Base-by-base conservation (phyloP, 2,888 invertebrate genomes). In the Orthosia gothica region DNA sequence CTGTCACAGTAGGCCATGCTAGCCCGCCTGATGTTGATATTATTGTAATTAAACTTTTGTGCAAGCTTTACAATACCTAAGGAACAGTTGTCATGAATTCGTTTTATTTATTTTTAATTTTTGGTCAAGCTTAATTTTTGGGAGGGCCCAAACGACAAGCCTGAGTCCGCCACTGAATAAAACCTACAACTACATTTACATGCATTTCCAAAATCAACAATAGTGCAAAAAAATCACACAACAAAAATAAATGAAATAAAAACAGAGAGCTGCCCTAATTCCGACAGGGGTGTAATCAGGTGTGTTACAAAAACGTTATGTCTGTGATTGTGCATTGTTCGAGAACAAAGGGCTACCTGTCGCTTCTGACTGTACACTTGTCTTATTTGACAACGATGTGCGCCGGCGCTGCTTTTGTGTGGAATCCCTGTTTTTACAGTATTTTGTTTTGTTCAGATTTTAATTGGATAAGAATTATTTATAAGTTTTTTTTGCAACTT, bases 301-400 rank as follows among this genome's bases (percentile, higher is more conserved):
- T 89, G 91, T 75, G 76, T 76, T 75, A 89, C 85, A 89, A 90
- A 90, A 91, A 89, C 85, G 86, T 84, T 85, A 71, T 79, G 89
- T 86, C 85, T 89, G 86, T 88, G 90, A 90, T 89, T 89, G 89
- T 89, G 89, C 87, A 92, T 93, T 93, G 93, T 92, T 89, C 86
- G 86, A 81, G 84, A 89, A 92, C 93, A 92, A 94, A 91, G 91
- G 83, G 89, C 91, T 94, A 94, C 94, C 94, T 94, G 94, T 93
- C 92, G 88, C 86, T 77, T 85, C 77, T 88, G 83, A 74, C 65
- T 74, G 84, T 81, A 81, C 91, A 89, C 89, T 89, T 90, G 89
- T 89, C 88, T 82, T 67, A 62, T 76, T 84, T 87, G 88, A 86
- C 84, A 89, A 3, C 49, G 80, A 57, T 67, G 69, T 84, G 81